Percentiles rank a stretch among this genome's conserved stretches.
These are phyloP conservation scores for Lithobates pipiens DNA, from an alignment of 2,797 vertebrate species.

Conservation along the genomic window DNA sequence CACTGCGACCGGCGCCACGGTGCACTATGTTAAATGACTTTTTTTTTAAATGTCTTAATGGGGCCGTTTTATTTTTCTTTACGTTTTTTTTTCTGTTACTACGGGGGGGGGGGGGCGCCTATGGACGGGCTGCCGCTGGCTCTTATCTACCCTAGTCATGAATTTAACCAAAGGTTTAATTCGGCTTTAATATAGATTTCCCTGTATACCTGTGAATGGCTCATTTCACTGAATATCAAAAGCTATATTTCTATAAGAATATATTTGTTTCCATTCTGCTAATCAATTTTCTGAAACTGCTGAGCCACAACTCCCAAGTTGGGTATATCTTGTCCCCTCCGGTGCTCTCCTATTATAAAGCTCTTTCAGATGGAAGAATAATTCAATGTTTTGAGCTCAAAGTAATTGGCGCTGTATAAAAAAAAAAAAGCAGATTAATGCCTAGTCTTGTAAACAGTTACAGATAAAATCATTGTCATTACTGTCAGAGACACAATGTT, in stretches of 20 bases:
- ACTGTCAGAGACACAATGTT: slow-evolving; percentile 25
- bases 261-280: neutral
- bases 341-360: slow-evolving; percentile 4
- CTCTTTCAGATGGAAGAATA: slow-evolving; percentile 24
- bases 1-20: no score
- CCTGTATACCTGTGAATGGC: neutral
- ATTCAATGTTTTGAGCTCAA: slow-evolving; percentile 11
- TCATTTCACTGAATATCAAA: neutral
- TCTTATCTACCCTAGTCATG: no score
- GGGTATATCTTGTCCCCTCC: neutral
- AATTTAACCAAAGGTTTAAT: no score
- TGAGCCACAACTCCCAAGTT: neutral
- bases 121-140: no score
- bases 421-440: slow-evolving; percentile 1
- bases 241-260: neutral
- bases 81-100: no score
- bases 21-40: no score
- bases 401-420: slow-evolving; percentile 20
- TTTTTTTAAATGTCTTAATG: no score
- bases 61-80: no score
- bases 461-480: slow-evolving; percentile 25
- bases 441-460: slow-evolving; percentile 16
- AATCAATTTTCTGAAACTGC: neutral
- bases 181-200: neutral
- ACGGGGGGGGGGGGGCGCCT: no score